Conservation (phyloP, 2,113 vertebrate genomes). For the Ageneiosus marmoratus region DNA sequence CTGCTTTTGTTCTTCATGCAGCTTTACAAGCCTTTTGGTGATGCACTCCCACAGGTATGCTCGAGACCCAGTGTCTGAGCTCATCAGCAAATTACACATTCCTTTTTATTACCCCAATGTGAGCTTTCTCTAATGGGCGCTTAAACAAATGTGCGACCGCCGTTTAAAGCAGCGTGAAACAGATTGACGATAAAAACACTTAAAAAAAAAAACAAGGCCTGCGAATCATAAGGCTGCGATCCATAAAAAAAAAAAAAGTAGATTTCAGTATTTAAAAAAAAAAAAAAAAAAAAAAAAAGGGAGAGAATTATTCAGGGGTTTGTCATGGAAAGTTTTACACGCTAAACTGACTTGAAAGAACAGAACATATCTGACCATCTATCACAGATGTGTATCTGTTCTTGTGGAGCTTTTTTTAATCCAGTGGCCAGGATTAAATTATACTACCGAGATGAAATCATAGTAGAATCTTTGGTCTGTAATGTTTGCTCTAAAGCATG, state of each 20-base stretch:
- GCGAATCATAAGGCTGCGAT: not conserved
- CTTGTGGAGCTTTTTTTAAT: conserved; percentile 4
- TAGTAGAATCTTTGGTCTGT: conserved; percentile 7
- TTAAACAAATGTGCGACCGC: not conserved
- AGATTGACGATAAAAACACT: too few relatives aligned
- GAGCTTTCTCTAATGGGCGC: not conserved
- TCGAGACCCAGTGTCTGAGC: conserved; percentile 21
- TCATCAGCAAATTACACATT: conserved; percentile 21
- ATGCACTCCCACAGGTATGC: conserved; percentile 44
- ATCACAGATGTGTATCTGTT: conserved; percentile 15
- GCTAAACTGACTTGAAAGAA: conserved; percentile 44
- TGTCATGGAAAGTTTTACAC: conserved; percentile 49
- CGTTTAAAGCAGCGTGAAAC: conserved; percentile 20
- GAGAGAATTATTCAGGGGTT: conserved; percentile 39
- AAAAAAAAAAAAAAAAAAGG: conserved; percentile 22
- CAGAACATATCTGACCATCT: conserved; percentile 25
- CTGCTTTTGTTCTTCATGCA: conserved; percentile 46
- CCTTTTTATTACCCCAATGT: not conserved
- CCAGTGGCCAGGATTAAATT: conserved; percentile 13
- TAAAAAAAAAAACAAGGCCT: too few relatives aligned
- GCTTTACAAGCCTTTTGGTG: conserved; percentile 46
- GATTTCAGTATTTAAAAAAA: conserved; percentile 7
- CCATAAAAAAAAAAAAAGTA: conserved; percentile 13
- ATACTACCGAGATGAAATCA: conserved; percentile 16
- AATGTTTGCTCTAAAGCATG: conserved; percentile 4